Base-by-base conservation (phyloP, 2,797 vertebrate species). In the Parambassis ranga region DNA sequence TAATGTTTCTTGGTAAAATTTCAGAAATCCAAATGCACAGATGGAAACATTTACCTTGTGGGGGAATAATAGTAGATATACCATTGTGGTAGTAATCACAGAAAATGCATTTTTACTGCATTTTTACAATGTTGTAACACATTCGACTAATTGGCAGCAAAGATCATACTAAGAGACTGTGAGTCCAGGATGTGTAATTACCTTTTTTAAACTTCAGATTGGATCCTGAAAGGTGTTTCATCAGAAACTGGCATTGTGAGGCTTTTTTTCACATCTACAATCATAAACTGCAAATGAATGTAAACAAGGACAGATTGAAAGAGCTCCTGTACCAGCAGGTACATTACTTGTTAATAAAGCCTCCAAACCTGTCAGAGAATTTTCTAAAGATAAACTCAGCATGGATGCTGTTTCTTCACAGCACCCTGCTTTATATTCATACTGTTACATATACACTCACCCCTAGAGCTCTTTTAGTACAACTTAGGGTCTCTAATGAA, bases 271-370 rank as follows among this genome's bases (percentile, higher is more conserved):
- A 38, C 15, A 42, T 36, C 24, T 33, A 13, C 11, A 65, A 7
- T 33, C 41, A 39, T 3, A 53, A 10, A 48, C 7, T 18, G 36
- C 15, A 44, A 39, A 76, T 0, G 3, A 64, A 66, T 39, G 36
- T 31, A 41, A 58, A 66, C 5, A 0, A 36, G 18, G 28, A 51
- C 42, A 24, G 23, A 60, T 1, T 31, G 5, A 44, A 41, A 44
- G 13, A 52, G 44, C 42, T 62, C 8, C 8, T 26, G 20, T 30
- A 26, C 52, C 41, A 39, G 27, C 14, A 59, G 15, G 5, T 24
- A 11, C 10, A 19, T 43, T 68, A 46, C n/a, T 37, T 35, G 19
- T 36, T 43, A 65, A 52, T 69, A 60, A 49, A 42, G 8, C 14
- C 20, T 60, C 23, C 14, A 20, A 64, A 55, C 39, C 48, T 5